Evolutionary conservation across 2,888 invertebrate genomes (phyloP), one percentile per base, ranked within the genome.

Genomic region (Tachina fera): DNA sequence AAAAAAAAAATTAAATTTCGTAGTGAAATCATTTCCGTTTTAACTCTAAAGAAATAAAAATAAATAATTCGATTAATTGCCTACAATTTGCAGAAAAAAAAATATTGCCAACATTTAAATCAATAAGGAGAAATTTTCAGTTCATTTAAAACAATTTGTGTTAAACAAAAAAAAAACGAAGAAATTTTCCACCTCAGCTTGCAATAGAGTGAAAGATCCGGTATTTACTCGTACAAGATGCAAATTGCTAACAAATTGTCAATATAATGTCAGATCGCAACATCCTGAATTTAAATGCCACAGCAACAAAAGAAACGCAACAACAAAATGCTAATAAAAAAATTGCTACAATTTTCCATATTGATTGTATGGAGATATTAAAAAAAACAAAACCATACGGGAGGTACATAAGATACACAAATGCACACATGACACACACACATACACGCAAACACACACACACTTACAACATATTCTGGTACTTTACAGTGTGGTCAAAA

Each of bases 201-300:
- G 19, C 58, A 53, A n/a, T 58, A 60, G 4, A 47, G 19, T 31
- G 1, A 58, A 56, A 82, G 65, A 86, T 86, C 86, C 86, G 86
- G 71, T 86, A 45, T 14, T 31, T 60, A 43, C 4, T 39, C 14
- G 53, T 43, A 77, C 79, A 76, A 83, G 49, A 83, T 83, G 80
- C 80, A 83, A 86, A 83, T 86, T 80, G 63, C 68, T 16, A 74
- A 79, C 83, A 86, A 83, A 86, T 86, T 86, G 83, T 83, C 86
- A 76, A 68, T 83, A 86, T 76, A 68, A 79, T 70, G 70, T 75
- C 85, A 82, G 70, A 45, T 65, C 77, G 72, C 56, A 84, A 53
- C 67, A 77, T 81, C 72, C 80, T 77, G 77, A 78, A 85, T 65
- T 70, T 49, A 68, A 60, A 61, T 78, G 67, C 58, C 13, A 65